These are phyloP conservation scores for Cryptotis parvus DNA, from an alignment of 2,113 vertebrate genomes.

Conservation along the genomic window DNA sequence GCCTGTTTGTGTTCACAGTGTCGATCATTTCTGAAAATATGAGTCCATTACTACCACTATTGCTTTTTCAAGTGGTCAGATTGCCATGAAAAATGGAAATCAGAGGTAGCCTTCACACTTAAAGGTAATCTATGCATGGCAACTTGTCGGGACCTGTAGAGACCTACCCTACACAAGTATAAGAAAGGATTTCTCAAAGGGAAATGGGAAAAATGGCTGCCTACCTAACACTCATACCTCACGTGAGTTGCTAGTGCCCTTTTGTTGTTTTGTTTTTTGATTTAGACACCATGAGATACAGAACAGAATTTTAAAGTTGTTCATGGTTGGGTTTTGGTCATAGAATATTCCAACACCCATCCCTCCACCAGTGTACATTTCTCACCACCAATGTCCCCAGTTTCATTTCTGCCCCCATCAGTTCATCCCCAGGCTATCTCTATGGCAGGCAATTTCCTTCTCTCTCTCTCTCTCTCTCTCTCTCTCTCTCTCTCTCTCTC, in stretches of 20 bases:
- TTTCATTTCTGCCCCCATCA: no score
- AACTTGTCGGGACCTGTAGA: neutral
- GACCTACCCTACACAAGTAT: neutral
- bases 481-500: no score
- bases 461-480: no score
- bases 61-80: neutral
- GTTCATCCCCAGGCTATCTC: no score
- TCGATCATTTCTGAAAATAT: conserved; percentile 14
- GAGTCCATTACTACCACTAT: neutral
- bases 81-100: neutral
- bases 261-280: no score
- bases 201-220: neutral
- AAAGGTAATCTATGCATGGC: neutral
- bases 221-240: neutral
- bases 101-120: neutral
- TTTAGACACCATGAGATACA: no score
- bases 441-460: no score
- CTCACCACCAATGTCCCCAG: no score
- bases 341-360: no score
- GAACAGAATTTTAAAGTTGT: no score
- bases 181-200: neutral
- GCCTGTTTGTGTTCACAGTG: conserved; percentile 17
- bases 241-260: neutral
- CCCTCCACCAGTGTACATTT: no score
- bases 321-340: no score